Base-by-base conservation (phyloP, 2,888 invertebrate species). In the Gonocerus acuteangulatus region DNA sequence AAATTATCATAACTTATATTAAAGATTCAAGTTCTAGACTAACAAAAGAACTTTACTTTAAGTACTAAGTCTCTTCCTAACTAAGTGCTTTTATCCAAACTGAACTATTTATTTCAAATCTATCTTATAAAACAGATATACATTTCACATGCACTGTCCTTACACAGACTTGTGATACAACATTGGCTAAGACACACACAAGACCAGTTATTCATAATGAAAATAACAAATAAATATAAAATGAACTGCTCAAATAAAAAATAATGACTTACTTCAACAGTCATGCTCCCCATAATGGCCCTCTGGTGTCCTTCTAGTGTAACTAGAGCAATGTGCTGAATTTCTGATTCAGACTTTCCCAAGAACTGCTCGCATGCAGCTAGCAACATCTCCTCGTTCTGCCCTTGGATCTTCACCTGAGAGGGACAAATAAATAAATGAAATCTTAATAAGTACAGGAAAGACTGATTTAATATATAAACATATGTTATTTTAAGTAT, bases 241-340 rank as follows among this genome's bases (percentile, higher is more conserved):
- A 27, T 6, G 13, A 6, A 2, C 9, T 23, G 42, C 3, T 7
- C 3, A 42, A 3, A 42, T 7, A 7, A 13, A 42, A 15, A 13
- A 16, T 13, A 42, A 15, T 3, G 6, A 44, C 54, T 54, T 73
- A 80, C 80, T 77, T 94, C 94, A 2, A 95, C 93, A 1, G 93
- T 94, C 94, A 94, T 94, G 66, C 91, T 91, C 27, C 94, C 94
- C 94, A 95, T 95, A 66, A 94, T 94, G 67, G 94, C 94, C 67
- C 94, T 80, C 75, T 95, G 94, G 73, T 95, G 94, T 57, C 94
- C 93, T 76, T 95, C 94, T 21, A 94, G 76, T 42, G 94, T 95
- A 36, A 92, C 92, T 64, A 93, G 79, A 21, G 93, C 93, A 74
- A 94, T 90, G 73, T 90, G 87, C 71, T 89, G 91, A 69, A 94